Evolutionary conservation across 1,140 invertebrate genomes (phyloP).

Genomic region (Diprion similis): DNA sequence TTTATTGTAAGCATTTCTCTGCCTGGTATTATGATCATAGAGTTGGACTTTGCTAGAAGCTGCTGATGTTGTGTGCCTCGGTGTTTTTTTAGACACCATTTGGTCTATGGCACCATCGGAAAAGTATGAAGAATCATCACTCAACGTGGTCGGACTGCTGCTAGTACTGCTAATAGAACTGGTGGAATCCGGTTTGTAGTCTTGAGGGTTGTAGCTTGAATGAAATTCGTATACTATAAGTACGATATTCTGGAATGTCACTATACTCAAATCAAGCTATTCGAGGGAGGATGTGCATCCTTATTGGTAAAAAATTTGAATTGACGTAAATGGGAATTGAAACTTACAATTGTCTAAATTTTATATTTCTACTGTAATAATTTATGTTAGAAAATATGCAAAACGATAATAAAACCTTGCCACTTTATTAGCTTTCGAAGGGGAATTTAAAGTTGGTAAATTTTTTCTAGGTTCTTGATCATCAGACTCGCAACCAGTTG

Average conservation of each 20-base stretch:
- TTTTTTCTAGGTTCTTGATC: constrained; percentile 43
- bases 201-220: constrained; percentile 52
- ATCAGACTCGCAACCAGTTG: constrained; percentile 35
- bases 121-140: constrained; percentile 56
- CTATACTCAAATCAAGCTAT: too few species aligned
- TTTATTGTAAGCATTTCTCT: constrained; percentile 43
- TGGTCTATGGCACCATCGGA: constrained; percentile 40
- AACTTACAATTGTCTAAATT: background rate
- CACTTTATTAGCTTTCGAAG: constrained; percentile 39
- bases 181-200: constrained; percentile 46
- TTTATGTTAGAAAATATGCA: background rate
- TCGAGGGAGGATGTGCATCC: background rate
- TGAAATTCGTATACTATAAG: background rate
- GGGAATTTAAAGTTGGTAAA: constrained; percentile 34
- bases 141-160: constrained; percentile 43
- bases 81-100: constrained; percentile 26
- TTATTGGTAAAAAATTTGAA: background rate
- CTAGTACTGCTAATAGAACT: constrained; percentile 36
- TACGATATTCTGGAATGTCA: background rate
- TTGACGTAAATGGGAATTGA: background rate
- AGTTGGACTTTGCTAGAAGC: constrained; percentile 43
- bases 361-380: background rate
- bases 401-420: constrained; percentile 31
- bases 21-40: constrained; percentile 47
- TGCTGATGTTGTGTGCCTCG: constrained; percentile 32